Conservation (phyloP, 2,113 vertebrate species). For the Lycaon pictus region DNA sequence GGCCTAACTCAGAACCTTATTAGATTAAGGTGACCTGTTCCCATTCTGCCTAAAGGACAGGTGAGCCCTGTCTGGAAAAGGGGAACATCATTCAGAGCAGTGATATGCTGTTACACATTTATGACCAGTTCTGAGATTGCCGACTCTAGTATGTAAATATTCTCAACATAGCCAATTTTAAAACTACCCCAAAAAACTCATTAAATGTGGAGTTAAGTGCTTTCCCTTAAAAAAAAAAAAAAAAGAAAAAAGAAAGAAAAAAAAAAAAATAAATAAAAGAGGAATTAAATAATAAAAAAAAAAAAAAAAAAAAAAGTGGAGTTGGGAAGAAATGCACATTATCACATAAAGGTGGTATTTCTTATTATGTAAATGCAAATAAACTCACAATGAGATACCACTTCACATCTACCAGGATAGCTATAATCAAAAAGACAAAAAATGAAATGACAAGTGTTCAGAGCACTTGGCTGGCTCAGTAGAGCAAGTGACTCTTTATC, state of each 20-base stretch:
- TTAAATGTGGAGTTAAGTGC: neutral
- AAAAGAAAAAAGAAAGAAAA: neutral
- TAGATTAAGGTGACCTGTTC: neutral
- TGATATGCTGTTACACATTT: neutral
- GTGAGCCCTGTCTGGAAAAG: neutral
- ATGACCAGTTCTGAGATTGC: neutral
- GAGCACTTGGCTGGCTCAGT: neutral
- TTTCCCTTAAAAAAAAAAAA: no score
- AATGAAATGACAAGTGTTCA: neutral
- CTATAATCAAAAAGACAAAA: neutral
- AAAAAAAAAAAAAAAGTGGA: neutral
- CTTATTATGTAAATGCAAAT: neutral
- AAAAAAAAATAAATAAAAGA: no score
- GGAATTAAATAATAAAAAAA: no score
- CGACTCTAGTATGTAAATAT: neutral
- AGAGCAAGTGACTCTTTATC: neutral
- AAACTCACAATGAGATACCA: neutral
- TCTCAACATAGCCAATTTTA: neutral
- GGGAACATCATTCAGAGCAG: neutral
- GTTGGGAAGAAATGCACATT: neutral
- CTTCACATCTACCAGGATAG: neutral
- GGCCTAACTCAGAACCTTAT: neutral
- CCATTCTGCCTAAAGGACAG: neutral
- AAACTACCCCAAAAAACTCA: neutral
- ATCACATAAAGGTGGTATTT: neutral